phyloP scores from a whole-genome alignment of 1,140 invertebrate species.

The Cherax destructor region DNA sequence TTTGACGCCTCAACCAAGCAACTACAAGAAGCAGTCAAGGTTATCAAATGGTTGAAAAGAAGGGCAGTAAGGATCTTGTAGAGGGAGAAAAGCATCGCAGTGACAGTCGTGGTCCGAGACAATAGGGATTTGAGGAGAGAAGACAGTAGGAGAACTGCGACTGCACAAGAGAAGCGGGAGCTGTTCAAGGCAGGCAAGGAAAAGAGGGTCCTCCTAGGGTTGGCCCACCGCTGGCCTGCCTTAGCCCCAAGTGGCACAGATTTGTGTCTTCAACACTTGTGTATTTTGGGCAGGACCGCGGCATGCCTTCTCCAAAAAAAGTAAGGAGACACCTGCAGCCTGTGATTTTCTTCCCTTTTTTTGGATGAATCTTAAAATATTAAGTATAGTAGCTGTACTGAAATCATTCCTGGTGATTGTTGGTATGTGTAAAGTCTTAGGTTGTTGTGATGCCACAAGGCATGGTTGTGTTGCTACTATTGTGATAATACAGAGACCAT shows the following conservation, averaged over 20 bases:
- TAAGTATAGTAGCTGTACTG: slow-evolving; percentile 60
- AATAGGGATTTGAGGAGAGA: slow-evolving; percentile 57
- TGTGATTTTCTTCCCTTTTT: slow-evolving; percentile 56
- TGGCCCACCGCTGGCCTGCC: slow-evolving; percentile 58
- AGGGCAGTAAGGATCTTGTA: slow-evolving; percentile 57
- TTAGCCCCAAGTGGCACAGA: slow-evolving; percentile 52
- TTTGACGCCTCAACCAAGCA: slow-evolving; percentile 16
- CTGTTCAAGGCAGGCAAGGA: slow-evolving; percentile 69
- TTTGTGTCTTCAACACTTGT: slow-evolving; percentile 62
- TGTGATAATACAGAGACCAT: slow-evolving; percentile 69
- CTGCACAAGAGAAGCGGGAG: slow-evolving; percentile 71
- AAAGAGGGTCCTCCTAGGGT: slow-evolving; percentile 67
- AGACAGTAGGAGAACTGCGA: slow-evolving; percentile 55
- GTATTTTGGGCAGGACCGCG: slow-evolving; percentile 66
- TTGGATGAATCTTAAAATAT: slow-evolving; percentile 46
- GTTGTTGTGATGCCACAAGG: slow-evolving; percentile 67
- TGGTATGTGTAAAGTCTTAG: slow-evolving; percentile 61
- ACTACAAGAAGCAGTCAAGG: slow-evolving; percentile 21
- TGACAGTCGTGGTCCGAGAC: slow-evolving; percentile 57
- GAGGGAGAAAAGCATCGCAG: slow-evolving; percentile 57
- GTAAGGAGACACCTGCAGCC: slow-evolving; percentile 49
- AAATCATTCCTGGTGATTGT: slow-evolving; percentile 67
- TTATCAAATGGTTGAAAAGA: slow-evolving; percentile 21
- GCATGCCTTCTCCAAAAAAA: slow-evolving; percentile 45
- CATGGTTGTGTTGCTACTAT: slow-evolving; percentile 66